Conservation (phyloP, 2,797 vertebrate genomes). For the Alosa sapidissima region DNA sequence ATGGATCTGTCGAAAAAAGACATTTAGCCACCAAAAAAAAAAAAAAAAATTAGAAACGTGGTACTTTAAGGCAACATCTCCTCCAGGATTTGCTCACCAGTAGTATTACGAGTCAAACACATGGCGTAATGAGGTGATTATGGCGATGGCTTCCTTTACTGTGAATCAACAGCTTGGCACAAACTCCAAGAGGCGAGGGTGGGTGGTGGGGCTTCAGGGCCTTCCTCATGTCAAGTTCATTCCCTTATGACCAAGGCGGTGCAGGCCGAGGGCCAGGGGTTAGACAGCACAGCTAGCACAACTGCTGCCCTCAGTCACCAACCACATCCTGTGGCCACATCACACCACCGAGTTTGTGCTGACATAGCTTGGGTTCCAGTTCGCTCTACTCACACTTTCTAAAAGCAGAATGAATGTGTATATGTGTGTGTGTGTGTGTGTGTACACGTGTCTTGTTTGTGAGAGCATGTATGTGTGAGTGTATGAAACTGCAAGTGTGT, state of each 20-base stretch:
- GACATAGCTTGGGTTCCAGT: constrained; percentile 9
- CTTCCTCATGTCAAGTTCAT: neutral
- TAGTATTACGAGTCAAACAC: constrained; percentile 7
- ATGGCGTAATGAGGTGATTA: constrained; percentile 16
- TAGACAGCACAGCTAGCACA: neutral
- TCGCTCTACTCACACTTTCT: constrained; percentile 15
- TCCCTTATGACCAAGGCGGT: neutral
- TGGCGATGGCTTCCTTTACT: constrained; percentile 15
- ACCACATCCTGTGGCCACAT: neutral
- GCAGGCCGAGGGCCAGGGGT: neutral
- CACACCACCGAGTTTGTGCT: neutral
- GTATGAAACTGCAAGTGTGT: constrained; percentile 33
- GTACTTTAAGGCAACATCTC: constrained; percentile 63
- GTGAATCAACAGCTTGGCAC: neutral
- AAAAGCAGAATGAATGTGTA: constrained; percentile 10
- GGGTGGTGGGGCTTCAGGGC: neutral
- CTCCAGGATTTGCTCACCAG: constrained; percentile 41
- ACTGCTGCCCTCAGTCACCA: neutral
- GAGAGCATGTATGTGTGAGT: neutral
- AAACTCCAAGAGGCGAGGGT: neutral
- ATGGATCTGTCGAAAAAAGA: constrained; percentile 5
- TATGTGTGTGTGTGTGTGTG: neutral
- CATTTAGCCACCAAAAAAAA: neutral
- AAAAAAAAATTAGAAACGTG: neutral
- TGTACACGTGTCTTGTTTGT: neutral